A percentile compares a stretch with the other conserved stretches of the same genome.
Conservation (phyloP, 2,888 invertebrate genomes). For the Aspidiotus rigidus region DNA sequence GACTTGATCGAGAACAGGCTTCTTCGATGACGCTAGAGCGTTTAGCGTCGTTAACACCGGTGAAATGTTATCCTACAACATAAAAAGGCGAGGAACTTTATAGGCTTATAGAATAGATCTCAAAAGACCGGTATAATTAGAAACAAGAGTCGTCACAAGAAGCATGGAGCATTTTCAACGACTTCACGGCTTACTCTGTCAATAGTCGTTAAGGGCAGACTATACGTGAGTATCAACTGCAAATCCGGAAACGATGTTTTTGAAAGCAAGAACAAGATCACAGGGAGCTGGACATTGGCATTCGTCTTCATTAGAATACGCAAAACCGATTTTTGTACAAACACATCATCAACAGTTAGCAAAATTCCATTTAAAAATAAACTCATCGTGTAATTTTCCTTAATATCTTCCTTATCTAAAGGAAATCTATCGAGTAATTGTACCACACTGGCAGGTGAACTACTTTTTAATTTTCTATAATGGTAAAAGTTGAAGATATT, state of each 20-base stretch:
- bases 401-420: neutral
- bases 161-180: too few species aligned
- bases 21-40: constrained; percentile 1
- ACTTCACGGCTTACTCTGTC: neutral
- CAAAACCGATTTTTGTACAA: constrained; percentile 2
- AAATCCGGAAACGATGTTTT: neutral
- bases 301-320: neutral
- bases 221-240: constrained; percentile 12
- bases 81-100: neutral
- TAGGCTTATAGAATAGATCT: too few species aligned
- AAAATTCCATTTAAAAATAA: constrained; percentile 14
- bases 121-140: too few species aligned
- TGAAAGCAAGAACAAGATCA: constrained; percentile 8
- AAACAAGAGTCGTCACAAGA: too few species aligned
- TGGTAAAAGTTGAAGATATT: too few species aligned
- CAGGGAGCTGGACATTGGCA: constrained; percentile 16
- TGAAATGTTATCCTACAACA: constrained; percentile 9
- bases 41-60: constrained; percentile 11
- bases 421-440: neutral
- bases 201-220: constrained; percentile 14
- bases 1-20: neutral
- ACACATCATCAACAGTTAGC: neutral
- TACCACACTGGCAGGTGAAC: neutral
- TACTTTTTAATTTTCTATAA: neutral
- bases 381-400: neutral